Conservation (phyloP, 2,888 invertebrate species). For the Choristoneura rosaceana region DNA sequence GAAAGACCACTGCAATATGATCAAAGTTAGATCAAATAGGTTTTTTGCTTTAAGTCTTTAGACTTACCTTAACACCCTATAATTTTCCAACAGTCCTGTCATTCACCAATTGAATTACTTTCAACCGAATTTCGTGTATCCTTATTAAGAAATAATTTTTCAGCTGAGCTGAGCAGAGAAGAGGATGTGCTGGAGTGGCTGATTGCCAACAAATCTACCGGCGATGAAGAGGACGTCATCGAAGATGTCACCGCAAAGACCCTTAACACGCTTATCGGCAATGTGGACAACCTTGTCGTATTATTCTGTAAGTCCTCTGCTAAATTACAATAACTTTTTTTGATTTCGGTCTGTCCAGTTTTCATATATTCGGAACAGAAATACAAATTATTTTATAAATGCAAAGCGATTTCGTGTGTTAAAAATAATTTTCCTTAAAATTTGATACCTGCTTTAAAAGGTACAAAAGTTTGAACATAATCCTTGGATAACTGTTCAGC, state of each 20-base stretch:
- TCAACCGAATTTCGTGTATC: neutral
- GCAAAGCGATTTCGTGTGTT: neutral
- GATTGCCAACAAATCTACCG: constrained; percentile 96
- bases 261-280: constrained; percentile 93
- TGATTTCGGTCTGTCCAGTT: neutral
- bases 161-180: constrained; percentile 94
- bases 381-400: neutral
- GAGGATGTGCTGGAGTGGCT: constrained; percentile 97
- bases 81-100: neutral
- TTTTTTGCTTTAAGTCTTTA: too few species aligned
- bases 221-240: constrained; percentile 96
- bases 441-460: neutral
- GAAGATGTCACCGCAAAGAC: constrained; percentile 97
- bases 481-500: neutral
- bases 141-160: constrained; percentile 44
- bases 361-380: neutral
- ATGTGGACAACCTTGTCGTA: constrained; percentile 96
- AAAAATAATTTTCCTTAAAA: neutral
- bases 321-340: neutral
- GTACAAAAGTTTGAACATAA: neutral
- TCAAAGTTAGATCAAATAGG: neutral
- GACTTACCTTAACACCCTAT: neutral
- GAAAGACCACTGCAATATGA: neutral
- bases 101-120: too few species aligned
- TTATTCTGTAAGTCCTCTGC: constrained; percentile 91